These are phyloP conservation scores for Podargus strigoides DNA, from an alignment of 2,797 vertebrate genomes.

Conservation along the genomic window DNA sequence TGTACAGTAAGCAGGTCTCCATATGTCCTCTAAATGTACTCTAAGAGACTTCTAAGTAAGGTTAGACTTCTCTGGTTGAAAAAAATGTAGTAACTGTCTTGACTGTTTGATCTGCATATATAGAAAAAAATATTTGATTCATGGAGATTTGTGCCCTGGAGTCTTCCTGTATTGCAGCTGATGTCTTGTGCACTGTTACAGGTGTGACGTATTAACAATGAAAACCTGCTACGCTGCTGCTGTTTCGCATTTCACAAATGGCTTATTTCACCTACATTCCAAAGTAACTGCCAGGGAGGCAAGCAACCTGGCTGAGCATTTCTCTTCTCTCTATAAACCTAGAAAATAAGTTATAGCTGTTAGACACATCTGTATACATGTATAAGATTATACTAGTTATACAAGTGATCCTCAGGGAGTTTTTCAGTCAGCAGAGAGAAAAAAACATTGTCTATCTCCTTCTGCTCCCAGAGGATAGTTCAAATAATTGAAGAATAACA, in stretches of 20 bases:
- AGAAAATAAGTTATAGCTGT: not conserved
- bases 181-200: not conserved
- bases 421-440: not conserved
- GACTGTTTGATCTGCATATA: not conserved
- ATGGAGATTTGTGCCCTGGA: not conserved
- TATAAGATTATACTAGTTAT: not conserved
- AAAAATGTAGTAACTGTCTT: not conserved
- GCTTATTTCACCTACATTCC: not conserved
- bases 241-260: constrained; percentile 17
- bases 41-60: not conserved
- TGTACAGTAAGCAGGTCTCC: not conserved
- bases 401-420: not conserved
- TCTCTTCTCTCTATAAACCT: not conserved
- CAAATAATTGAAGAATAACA: not conserved
- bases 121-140: not conserved
- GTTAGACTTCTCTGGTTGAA: not conserved
- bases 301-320: not conserved
- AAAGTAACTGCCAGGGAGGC: not conserved
- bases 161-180: not conserved
- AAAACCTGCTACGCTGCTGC: not conserved
- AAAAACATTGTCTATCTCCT: not conserved
- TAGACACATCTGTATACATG: not conserved
- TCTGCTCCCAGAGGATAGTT: not conserved
- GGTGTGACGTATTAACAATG: not conserved
- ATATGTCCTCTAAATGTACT: not conserved